Conservation (phyloP, 1,140 invertebrate species). For the Cataglyphis hispanica region DNA sequence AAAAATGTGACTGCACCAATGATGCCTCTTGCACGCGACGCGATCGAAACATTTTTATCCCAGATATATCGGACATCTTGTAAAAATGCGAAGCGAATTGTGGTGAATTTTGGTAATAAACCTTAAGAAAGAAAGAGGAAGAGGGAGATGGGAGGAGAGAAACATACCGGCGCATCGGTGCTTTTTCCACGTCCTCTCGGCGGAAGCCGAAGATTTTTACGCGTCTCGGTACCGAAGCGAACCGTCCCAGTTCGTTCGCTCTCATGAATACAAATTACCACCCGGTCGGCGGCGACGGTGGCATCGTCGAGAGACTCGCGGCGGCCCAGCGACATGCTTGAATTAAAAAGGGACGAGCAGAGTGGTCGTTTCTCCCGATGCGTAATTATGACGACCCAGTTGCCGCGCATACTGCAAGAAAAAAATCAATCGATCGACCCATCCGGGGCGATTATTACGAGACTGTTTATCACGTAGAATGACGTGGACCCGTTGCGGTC, state of each 20-base stretch:
- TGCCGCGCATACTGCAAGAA: conserved; percentile 37
- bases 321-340: conserved; percentile 26
- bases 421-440: conserved; percentile 63
- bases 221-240: conserved; percentile 45
- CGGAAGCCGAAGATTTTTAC: conserved; percentile 58
- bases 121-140: background rate
- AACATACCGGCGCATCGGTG: conserved; percentile 3
- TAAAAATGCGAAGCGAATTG: conserved; percentile 32
- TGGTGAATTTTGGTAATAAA: conserved; percentile 54
- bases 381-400: conserved; percentile 65
- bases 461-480: conserved; percentile 51
- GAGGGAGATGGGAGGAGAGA: too few species aligned
- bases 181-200: conserved; percentile 38
- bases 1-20: conserved; percentile 20
- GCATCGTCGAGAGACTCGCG: conserved; percentile 32
- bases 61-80: background rate
- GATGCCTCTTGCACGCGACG: background rate
- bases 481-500: background rate
- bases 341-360: conserved; percentile 59
- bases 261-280: conserved; percentile 70
- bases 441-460: conserved; percentile 32
- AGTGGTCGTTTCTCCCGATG: conserved; percentile 46
- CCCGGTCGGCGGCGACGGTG: background rate
- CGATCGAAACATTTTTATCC: conserved; percentile 25
- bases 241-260: conserved; percentile 36